Evolutionary conservation across 2,797 vertebrate genomes (phyloP).

Genomic region (Squalus acanthias): DNA sequence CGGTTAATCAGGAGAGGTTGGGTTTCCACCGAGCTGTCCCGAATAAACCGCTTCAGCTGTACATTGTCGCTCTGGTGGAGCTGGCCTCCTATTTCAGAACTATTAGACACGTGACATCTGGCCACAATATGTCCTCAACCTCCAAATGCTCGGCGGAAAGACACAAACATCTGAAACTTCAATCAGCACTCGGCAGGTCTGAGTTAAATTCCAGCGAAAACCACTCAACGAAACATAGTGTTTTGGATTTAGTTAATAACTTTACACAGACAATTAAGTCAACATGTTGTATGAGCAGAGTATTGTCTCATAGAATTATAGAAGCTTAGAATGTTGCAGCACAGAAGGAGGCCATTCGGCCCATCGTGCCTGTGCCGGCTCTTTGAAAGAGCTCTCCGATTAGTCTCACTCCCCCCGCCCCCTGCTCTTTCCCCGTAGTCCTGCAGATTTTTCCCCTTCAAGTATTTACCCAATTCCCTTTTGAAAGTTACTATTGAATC

Average conservation of each 20-base stretch:
- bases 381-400: background rate
- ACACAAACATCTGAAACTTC: background rate
- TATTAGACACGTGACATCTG: background rate
- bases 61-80: background rate
- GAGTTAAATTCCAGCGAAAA: background rate
- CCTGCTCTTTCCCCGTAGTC: background rate
- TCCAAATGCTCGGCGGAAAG: background rate
- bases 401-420: background rate
- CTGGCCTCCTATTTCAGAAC: background rate
- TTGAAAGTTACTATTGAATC: background rate
- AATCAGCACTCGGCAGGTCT: background rate
- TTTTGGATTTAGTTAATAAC: background rate
- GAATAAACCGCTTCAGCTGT: background rate
- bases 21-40: background rate
- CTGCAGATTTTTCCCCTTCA: background rate
- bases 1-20: background rate
- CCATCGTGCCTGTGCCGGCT: background rate
- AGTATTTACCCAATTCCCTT: background rate
- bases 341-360: background rate
- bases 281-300: background rate
- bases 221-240: background rate
- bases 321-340: background rate
- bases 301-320: no score
- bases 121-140: background rate
- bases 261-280: background rate